Conservation (phyloP, 2,113 vertebrate species). For the Trochalopteron elliotii region DNA sequence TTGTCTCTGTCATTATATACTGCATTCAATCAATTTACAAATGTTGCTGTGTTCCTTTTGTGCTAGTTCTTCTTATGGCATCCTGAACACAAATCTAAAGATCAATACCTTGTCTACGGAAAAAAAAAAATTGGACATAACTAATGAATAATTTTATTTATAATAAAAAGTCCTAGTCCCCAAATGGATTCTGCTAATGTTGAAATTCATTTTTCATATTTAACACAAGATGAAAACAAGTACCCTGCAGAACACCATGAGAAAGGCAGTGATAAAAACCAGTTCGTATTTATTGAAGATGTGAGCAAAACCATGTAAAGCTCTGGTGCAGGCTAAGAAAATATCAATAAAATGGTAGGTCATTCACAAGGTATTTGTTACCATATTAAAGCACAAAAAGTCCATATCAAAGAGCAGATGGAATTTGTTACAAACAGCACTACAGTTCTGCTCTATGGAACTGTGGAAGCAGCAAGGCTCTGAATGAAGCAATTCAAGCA, state of each 20-base stretch:
- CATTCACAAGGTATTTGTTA: background rate
- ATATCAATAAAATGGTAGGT: background rate
- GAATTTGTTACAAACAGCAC: background rate
- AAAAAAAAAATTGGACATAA: constrained; percentile 70
- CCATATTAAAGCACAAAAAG: background rate
- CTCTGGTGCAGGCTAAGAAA: background rate
- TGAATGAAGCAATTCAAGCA: background rate
- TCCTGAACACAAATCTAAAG: constrained; percentile 70
- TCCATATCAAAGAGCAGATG: background rate
- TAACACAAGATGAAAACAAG: constrained; percentile 57
- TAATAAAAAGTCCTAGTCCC: constrained; percentile 69
- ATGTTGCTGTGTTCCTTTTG: constrained; percentile 43
- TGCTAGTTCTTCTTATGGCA: constrained; percentile 31
- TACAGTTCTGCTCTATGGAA: background rate
- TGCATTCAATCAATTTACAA: constrained; percentile 68
- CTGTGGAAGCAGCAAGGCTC: background rate
- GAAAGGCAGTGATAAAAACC: background rate
- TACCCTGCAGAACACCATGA: background rate
- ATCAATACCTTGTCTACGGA: constrained; percentile 77
- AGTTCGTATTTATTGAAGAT: constrained; percentile 31
- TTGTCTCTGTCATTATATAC: constrained; percentile 68
- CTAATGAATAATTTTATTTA: constrained; percentile 81
- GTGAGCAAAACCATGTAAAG: background rate
- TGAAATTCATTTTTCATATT: constrained; percentile 71
- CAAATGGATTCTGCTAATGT: constrained; percentile 69